Conservation (phyloP, 2,113 vertebrate species). For the Chionodraco myersi region DNA sequence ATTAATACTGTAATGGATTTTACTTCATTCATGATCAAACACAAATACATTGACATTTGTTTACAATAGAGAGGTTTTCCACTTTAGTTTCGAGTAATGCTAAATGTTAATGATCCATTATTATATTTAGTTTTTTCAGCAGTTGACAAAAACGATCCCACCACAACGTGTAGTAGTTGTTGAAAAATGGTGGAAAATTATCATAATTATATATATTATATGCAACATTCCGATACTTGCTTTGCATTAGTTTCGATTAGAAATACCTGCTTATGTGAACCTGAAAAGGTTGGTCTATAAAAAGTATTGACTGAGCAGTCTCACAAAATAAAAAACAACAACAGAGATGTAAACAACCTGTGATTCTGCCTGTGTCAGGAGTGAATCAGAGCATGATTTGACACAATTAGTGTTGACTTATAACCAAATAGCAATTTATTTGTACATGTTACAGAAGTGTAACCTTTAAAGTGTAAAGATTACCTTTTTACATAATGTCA, state of each 20-base stretch:
- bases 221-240: no score
- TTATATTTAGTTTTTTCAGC: no score
- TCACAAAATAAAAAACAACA: not conserved
- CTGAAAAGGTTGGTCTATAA: not conserved
- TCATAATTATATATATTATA: no score
- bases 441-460: not conserved
- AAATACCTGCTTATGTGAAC: not conserved
- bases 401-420: not conserved
- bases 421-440: not conserved
- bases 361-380: constrained; percentile 10
- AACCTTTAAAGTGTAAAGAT: not conserved
- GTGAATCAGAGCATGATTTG: not conserved
- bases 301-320: constrained; percentile 4
- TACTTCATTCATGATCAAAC: not conserved
- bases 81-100: no score
- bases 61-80: not conserved
- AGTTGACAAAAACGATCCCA: no score
- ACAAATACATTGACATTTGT: not conserved
- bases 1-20: not conserved
- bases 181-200: no score
- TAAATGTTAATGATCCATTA: not conserved
- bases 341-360: not conserved
- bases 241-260: not conserved
- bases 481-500: not conserved
- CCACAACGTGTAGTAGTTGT: no score